phyloP scores from a whole-genome alignment of 2,113 vertebrate genomes.

The Epinephelus lanceolatus region DNA sequence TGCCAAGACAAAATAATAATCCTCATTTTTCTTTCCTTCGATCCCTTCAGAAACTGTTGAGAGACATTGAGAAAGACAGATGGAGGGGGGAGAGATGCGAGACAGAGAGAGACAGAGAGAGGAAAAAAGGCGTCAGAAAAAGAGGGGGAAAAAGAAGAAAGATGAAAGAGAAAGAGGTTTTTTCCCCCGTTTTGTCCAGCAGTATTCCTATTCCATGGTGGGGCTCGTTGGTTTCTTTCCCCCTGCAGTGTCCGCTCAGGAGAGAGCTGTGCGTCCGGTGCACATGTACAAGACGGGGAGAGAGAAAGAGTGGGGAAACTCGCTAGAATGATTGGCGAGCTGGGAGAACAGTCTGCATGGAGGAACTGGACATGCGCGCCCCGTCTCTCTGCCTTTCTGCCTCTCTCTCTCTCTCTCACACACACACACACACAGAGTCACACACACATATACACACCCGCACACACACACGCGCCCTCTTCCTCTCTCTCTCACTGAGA shows the following conservation, averaged over 20 bases:
- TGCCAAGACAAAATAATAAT: slow-evolving; percentile 97
- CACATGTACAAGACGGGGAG: slow-evolving; percentile 86
- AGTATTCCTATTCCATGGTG: slow-evolving; percentile 86
- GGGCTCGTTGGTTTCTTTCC: slow-evolving; percentile 81
- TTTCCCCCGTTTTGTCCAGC: slow-evolving; percentile 75
- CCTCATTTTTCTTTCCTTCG: slow-evolving; percentile 93
- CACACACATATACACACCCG: no score
- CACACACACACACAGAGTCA: slow-evolving; percentile 58
- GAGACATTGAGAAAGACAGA: slow-evolving; percentile 92
- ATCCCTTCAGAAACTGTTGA: slow-evolving; percentile 87
- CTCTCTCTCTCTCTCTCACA: slow-evolving; percentile 57
- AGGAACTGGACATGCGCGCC: slow-evolving; percentile 91
- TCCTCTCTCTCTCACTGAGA: slow-evolving; percentile 18
- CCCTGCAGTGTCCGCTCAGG: slow-evolving; percentile 93
- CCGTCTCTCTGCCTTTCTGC: slow-evolving; percentile 63
- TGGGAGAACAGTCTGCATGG: slow-evolving; percentile 84
- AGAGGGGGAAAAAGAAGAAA: slow-evolving; percentile 47
- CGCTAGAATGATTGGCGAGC: slow-evolving; percentile 86
- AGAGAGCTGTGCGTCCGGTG: slow-evolving; percentile 85
- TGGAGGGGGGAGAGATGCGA: slow-evolving; percentile 80
- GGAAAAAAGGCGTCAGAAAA: slow-evolving; percentile 52
- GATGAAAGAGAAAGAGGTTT: slow-evolving; percentile 38
- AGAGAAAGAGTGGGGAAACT: slow-evolving; percentile 72
- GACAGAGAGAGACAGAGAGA: slow-evolving; percentile 52
- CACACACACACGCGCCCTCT: neutral